Percentiles rank a stretch among this genome's conserved stretches.
phyloP scores from a whole-genome alignment of 30 jellyfish, hydroid and myxozoan species.

The Hydractinia symbiolongicarpus region DNA sequence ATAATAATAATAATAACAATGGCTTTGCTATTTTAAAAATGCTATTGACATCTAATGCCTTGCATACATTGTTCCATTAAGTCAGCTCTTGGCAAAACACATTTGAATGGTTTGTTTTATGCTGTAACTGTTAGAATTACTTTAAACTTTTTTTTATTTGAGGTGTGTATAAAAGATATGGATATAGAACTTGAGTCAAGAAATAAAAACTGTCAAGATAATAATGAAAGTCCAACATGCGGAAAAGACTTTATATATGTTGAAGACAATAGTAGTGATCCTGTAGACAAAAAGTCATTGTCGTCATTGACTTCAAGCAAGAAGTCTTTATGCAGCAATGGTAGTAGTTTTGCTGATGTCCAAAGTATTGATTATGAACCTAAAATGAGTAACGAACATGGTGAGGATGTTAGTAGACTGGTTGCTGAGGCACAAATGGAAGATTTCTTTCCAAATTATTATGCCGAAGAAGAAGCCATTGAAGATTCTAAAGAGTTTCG shows the following conservation, averaged over 20 bases:
- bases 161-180: too few relatives aligned
- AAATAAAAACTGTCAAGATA: not conserved
- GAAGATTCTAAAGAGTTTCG: not conserved
- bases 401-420: conserved; percentile 60
- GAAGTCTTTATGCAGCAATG: conserved; percentile 41
- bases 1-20: too few relatives aligned
- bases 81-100: too few relatives aligned
- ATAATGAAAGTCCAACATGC: conserved; percentile 7
- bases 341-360: conserved; percentile 61
- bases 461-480: conserved; percentile 5
- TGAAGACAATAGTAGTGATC: not conserved
- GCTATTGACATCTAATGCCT: too few relatives aligned
- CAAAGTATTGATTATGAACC: conserved; percentile 64
- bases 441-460: conserved; percentile 3
- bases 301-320: not conserved
- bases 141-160: too few relatives aligned
- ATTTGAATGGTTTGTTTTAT: too few relatives aligned
- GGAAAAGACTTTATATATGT: conserved; percentile 8
- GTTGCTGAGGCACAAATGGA: conserved; percentile 95
- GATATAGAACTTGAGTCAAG: too few relatives aligned
- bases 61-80: too few relatives aligned
- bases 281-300: not conserved
- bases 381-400: conserved; percentile 56
- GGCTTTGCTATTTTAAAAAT: too few relatives aligned
- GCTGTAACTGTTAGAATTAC: too few relatives aligned